Base-by-base conservation (phyloP, 2,113 vertebrate genomes). In the Pseudorhombus dupliciocellatus region DNA sequence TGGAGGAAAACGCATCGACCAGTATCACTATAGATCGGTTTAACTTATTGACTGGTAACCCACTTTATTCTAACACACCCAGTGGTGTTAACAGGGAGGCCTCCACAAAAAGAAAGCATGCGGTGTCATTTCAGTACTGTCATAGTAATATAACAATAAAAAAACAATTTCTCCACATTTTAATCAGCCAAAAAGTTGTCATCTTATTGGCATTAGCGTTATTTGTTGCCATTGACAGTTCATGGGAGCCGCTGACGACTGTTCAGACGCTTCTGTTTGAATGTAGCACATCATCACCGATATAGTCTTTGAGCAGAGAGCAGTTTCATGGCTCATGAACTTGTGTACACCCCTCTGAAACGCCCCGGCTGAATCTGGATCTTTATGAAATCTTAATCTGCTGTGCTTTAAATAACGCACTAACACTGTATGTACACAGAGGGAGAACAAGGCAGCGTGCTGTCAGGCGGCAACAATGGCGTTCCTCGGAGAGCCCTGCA, bases 361-460 rank as follows among this genome's bases (percentile, higher is more conserved):
- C 30, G 18, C 51, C 70, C 67, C 7, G 61, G 64, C 68, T 51
- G 69, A 83, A 87, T 87, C 80, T 77, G 80, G 81, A 87, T 86
- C 83, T 90, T 94, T 93, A 95, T 94, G 90, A 96, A 95, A 95
- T 83, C 92, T 92, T 95, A 94, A 93, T 92, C 89, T 91, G 88
- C 87, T 86, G 86, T 84, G 86, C 92, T 95, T 95, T 94, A 95
- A 95, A 94, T 94, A 94, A 91, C 42, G 90, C 92, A 91, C 93
- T 87, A 90, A 92, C 87, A 85, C 72, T 83, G 85, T 83, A 88
- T 89, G 90, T 71, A 88, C 84, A 89, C 79, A 81, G 76, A 83
- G 81, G 77, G 84, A 91, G 89, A 92, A 92, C 90, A 93, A 90
- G 91, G 83, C 87, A 80, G 72, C 87, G 92, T 90, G 92, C 93